These are phyloP conservation scores for Lepidotrigona ventralis DNA, from an alignment of 1,140 invertebrate species.

Conservation along the genomic window DNA sequence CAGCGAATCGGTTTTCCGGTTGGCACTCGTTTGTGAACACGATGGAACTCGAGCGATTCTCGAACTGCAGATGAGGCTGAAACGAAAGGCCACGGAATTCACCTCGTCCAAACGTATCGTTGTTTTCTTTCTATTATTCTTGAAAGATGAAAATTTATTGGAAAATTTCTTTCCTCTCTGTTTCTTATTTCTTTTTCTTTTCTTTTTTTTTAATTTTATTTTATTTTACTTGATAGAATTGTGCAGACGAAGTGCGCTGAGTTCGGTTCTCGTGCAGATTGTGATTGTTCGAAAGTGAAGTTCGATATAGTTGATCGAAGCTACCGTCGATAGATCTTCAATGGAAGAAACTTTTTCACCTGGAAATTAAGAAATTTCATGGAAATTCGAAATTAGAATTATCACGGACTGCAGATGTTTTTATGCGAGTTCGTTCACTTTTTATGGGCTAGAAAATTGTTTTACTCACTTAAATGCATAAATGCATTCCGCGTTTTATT, in stretches of 20 bases:
- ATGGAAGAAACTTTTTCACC: too few species aligned
- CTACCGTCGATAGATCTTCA: neutral
- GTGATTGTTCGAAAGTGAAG: neutral
- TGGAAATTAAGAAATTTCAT: too few species aligned
- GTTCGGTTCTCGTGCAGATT: neutral
- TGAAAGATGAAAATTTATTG: too few species aligned
- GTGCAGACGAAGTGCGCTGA: neutral
- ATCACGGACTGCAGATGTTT: too few species aligned
- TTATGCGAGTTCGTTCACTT: too few species aligned
- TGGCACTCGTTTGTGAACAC: neutral
- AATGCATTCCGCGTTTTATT: too few species aligned
- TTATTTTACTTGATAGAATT: neutral
- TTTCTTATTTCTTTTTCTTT: neutral
- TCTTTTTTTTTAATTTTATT: neutral
- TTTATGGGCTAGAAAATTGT: too few species aligned
- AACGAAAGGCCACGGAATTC: slow-evolving; percentile 21
- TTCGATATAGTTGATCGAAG: neutral
- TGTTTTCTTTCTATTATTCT: neutral
- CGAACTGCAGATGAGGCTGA: slow-evolving; percentile 20
- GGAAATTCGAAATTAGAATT: too few species aligned
- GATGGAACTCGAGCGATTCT: neutral
- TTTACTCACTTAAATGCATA: too few species aligned
- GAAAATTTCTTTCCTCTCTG: neutral
- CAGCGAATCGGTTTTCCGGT: neutral
- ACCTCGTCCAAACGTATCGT: slow-evolving; percentile 9